Percentiles rank a stretch among this genome's conserved stretches.
phyloP scores from a whole-genome alignment of 2,888 invertebrate genomes.

The Lasioglossum pauxillum region DNA sequence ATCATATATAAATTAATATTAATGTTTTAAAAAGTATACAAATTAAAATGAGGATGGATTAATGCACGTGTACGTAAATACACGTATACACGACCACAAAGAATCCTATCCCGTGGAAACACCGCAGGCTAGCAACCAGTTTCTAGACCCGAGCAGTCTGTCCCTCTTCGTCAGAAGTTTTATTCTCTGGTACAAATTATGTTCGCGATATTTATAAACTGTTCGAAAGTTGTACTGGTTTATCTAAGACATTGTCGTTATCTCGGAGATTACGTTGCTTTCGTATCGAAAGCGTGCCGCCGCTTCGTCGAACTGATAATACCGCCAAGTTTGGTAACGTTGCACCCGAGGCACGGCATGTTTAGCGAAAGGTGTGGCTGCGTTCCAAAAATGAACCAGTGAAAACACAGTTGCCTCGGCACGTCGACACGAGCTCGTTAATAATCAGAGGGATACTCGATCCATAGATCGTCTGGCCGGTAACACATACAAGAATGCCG shows the following conservation, averaged over 20 bases:
- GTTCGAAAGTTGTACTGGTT: not conserved
- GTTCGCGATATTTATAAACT: not conserved
- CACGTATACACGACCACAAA: not conserved
- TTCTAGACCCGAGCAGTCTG: not conserved
- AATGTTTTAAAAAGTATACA: too few species aligned
- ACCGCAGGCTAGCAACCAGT: not conserved
- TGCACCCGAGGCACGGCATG: slow-evolving; percentile 12
- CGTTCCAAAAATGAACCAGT: slow-evolving; percentile 34
- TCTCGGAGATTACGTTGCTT: not conserved
- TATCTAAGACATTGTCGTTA: not conserved
- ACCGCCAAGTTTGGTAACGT: slow-evolving; percentile 12
- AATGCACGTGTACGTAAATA: too few species aligned
- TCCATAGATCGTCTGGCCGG: not conserved
- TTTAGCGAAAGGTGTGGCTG: slow-evolving; percentile 18
- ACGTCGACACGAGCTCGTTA: slow-evolving; percentile 11
- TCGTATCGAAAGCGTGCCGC: not conserved
- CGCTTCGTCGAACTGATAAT: slow-evolving; percentile 14
- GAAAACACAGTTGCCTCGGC: slow-evolving; percentile 10
- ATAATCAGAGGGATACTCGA: slow-evolving; percentile 28
- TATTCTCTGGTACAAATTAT: not conserved
- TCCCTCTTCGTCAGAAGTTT: not conserved
- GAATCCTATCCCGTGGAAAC: not conserved
- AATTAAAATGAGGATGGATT: too few species aligned
- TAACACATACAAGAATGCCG: slow-evolving; percentile 34
- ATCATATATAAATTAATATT: too few species aligned